Evolutionary conservation across 1,140 invertebrate species (phyloP), one percentile per base, ranked within the genome.

Genomic region (Aphidius ervi): DNA sequence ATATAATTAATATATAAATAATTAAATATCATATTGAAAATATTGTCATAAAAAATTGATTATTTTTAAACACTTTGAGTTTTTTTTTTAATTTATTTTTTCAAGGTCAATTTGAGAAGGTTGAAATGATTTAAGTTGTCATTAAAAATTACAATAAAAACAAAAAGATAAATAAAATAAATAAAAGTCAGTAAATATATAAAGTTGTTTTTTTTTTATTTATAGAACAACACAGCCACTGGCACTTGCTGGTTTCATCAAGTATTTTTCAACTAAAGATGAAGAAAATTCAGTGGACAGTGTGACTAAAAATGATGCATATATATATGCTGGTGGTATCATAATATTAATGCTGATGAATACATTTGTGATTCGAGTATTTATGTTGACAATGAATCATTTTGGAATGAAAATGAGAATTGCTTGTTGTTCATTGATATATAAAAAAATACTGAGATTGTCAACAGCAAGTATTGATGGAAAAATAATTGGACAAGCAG

Each of bases 401-500:
- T 80, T 87, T 67, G 87, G 86, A 39, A 88, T 89, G 82, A 88
- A 91, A 72, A 82, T 93, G 61, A 79, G 92, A 8, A 80, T 94
- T 3, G 89, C 87, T 0, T 87, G 87, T 62, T 92, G 89, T 56
- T 88, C 90, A 0, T 73, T 95, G 0, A 87, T 95, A 55, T 95
- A 94, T 71, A 86, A 88, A 74, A 92, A 95, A 85, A 87, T 81
- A 3, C 69, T 88, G 46, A 78, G 76, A 65, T 68, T 88, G 0
- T 85, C 83, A 6, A 82, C 82, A 64, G 83, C 82, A n/a, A 87
- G 90, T n/a, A 75, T 93, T 16, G 86, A 85, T 0, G 84, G 89
- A 73, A 92, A 90, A 0, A 87, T 92, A 0, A 82, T 88, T 4
- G 93, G 93, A 0, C 89, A 93, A 71, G 89, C 94, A 56, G 88